Evolutionary conservation across 2,113 vertebrate species (phyloP).

Genomic region (Menidia beryllina): DNA sequence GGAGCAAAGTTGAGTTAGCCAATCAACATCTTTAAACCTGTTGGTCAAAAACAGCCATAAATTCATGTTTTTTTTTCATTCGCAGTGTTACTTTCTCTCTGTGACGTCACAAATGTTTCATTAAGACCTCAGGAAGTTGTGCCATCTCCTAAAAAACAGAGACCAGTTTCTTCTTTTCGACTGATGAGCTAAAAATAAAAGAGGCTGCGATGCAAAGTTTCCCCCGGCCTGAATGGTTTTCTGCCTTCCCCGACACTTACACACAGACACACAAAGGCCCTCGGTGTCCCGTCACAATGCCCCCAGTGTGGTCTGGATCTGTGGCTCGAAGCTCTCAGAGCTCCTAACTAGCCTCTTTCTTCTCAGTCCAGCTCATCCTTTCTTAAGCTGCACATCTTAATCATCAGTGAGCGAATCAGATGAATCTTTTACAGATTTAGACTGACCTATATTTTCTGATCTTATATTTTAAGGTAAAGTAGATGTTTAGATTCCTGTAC

Average conservation of each 20-base stretch:
- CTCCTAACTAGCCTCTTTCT: slow-evolving; percentile 62
- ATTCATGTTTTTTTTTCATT: too few relatives aligned
- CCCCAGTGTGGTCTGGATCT: slow-evolving; percentile 55
- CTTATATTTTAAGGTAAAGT: background rate
- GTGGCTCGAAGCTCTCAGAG: slow-evolving; percentile 37
- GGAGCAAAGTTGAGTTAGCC: background rate
- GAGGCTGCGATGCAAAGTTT: background rate
- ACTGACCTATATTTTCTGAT: background rate
- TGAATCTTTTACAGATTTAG: slow-evolving; percentile 1
- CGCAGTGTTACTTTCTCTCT: too few relatives aligned
- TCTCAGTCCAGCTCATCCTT: slow-evolving; percentile 44
- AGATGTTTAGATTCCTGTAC: background rate
- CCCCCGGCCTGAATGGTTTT: background rate
- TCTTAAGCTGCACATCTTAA: slow-evolving; percentile 36
- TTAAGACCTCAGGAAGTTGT: background rate
- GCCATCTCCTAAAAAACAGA: background rate
- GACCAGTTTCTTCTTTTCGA: background rate
- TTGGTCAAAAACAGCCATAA: background rate
- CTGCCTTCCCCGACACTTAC: slow-evolving; percentile 8
- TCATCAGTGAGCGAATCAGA: slow-evolving; percentile 23
- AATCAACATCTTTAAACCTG: too few relatives aligned
- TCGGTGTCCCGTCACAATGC: slow-evolving; percentile 67
- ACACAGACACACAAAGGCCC: slow-evolving; percentile 35
- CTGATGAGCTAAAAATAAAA: slow-evolving; percentile 11
- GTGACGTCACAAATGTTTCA: too few relatives aligned